Base-by-base conservation (phyloP, 1,140 invertebrate genomes). In the fruit fly (Drosophila melanogaster) region DNA sequence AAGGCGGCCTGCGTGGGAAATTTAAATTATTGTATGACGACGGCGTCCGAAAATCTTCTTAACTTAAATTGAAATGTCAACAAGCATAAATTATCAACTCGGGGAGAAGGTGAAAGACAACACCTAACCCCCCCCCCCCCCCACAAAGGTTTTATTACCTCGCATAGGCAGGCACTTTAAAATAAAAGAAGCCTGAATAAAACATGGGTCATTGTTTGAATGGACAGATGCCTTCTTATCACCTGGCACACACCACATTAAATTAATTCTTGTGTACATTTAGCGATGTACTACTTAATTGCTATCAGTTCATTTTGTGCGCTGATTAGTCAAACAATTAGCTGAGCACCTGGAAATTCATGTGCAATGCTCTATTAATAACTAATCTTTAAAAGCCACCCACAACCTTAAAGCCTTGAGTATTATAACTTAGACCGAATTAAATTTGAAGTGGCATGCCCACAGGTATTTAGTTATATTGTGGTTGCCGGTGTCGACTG, bases 161-260 rank as follows among this genome's bases (percentile, higher is more conserved):
- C 12, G 12, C 35, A 50, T 30, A 7, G 30, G 11, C 15, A 14
- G 44, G 22, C 22, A 26, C 26, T 51, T 49, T 49, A 15, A 51
- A 11, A 33, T 15, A 40, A 14, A 10, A 17, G 7, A 14, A 44
- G 17, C 43, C 19, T 24, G 26, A 17, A 24, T 17, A 49, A 11
- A 41, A 49, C 12, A 22, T 22, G 26, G 14, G 44, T 30, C 43
- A 11, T 35, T 47, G 47, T 62, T 62, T 62, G 24, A 14, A 61
- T 47, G 35, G 14, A 12, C n/a, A 49, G 43, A 30, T 49, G n/a
- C 24, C 64, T 64, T 66, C 62, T 66, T 66, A 66, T 66, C 62
- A 64, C 41, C 35, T 12, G 19, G 22, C 26, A 33, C 62, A 30
- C 56, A 35, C 38, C 43, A n/a, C 7, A 15, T 40, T 60, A 19